These are phyloP conservation scores for Limosa lapponica DNA, from an alignment of 2,797 vertebrate species.

Conservation along the genomic window DNA sequence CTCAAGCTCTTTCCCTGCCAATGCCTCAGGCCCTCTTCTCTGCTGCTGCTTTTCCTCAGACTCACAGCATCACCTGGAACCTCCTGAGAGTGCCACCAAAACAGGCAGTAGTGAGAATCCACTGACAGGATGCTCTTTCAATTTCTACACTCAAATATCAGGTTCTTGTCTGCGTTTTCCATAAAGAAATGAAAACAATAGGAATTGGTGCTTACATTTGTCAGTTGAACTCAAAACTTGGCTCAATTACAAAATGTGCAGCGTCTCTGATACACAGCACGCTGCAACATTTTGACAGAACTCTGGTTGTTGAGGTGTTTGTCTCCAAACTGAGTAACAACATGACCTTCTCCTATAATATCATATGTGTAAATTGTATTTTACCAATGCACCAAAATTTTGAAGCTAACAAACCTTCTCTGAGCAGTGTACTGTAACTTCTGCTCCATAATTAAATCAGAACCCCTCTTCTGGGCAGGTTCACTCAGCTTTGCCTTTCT, in stretches of 20 bases:
- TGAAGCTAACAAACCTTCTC: constrained; percentile 30
- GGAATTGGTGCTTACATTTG: not conserved
- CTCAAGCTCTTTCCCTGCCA: not conserved
- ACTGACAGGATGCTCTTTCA: not conserved
- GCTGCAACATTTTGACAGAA: not conserved
- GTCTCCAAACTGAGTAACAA: constrained; percentile 2
- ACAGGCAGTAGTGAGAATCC: not conserved
- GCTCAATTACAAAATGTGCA: not conserved
- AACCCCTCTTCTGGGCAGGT: constrained; percentile 40
- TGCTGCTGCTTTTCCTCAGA: not conserved
- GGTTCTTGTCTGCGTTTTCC: not conserved
- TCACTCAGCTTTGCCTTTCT: constrained; percentile 63
- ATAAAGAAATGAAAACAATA: not conserved
- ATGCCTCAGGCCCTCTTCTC: not conserved
- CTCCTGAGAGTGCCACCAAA: not conserved
- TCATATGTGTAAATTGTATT: not conserved
- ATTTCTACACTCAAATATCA: not conserved
- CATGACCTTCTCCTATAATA: not conserved
- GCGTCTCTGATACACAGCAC: not conserved
- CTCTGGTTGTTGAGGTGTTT: not conserved
- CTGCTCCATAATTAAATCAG: constrained; percentile 64
- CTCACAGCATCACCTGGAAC: not conserved
- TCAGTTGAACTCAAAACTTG: not conserved
- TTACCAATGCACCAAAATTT: constrained; percentile 21
- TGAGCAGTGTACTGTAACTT: constrained; percentile 44